A percentile compares a stretch with the other conserved stretches of the same genome.
These are phyloP conservation scores for Zeugodacus cucurbitae DNA, from an alignment of 1,140 invertebrate genomes.

Conservation along the genomic window DNA sequence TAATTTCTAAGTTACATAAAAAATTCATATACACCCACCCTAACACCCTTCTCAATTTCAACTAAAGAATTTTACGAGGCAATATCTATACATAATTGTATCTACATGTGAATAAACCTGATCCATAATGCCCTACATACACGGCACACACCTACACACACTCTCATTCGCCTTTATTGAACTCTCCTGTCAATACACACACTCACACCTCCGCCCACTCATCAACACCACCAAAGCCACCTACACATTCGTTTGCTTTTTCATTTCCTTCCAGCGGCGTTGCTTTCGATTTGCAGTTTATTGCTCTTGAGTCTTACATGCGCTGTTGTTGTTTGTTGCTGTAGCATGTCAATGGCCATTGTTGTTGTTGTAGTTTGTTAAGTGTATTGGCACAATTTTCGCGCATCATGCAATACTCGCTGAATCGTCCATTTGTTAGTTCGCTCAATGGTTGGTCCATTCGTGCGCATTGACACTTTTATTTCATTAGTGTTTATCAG, in stretches of 20 bases:
- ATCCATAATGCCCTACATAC: background rate
- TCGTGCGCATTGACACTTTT: slow-evolving; percentile 29
- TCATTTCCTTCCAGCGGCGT: background rate
- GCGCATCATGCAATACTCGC: background rate
- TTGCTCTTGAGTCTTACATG: slow-evolving; percentile 2
- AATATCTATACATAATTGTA: background rate
- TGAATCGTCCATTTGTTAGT: background rate
- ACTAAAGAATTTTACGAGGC: background rate
- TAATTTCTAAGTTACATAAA: too few relatives aligned
- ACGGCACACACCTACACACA: background rate
- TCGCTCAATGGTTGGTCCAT: background rate
- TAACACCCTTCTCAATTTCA: background rate
- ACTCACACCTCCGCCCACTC: background rate
- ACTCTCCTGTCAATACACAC: background rate
- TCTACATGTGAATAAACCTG: background rate
- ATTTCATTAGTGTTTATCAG: slow-evolving; percentile 37
- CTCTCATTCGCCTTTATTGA: background rate
- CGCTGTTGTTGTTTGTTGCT: background rate
- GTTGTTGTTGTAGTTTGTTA: background rate
- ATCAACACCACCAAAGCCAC: too few relatives aligned
- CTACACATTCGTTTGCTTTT: background rate
- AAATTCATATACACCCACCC: too few relatives aligned
- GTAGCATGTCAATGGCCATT: background rate
- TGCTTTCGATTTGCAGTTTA: slow-evolving; percentile 29
- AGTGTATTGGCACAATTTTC: slow-evolving; percentile 33